phyloP scores from a whole-genome alignment of 2,113 vertebrate species.

The Mystacornis crossleyi region DNA sequence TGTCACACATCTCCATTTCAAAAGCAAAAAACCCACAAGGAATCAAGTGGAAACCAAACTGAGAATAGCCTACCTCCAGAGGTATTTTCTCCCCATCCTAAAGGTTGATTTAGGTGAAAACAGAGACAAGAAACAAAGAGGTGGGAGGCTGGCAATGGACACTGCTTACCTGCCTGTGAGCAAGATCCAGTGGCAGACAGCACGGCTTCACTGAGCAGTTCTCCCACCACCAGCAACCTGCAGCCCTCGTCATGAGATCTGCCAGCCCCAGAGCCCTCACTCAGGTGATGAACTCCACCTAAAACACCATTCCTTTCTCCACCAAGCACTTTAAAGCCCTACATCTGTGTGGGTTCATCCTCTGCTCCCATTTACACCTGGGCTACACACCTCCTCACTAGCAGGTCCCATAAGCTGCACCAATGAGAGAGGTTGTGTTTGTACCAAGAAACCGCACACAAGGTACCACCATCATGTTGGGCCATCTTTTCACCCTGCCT shows the following conservation, averaged over 20 bases:
- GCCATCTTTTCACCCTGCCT: background rate
- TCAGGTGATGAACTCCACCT: background rate
- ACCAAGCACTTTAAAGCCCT: background rate
- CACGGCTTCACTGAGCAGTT: background rate
- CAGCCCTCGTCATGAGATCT: background rate
- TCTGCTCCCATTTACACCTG: background rate
- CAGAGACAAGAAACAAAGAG: background rate
- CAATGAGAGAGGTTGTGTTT: background rate
- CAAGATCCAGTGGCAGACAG: background rate
- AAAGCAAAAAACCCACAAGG: background rate
- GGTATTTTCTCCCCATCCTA: background rate
- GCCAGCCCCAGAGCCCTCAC: background rate
- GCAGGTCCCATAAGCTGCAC: background rate
- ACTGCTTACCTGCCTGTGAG: background rate
- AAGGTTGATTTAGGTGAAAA: background rate
- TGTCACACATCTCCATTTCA: background rate
- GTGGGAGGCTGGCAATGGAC: fast-evolving
- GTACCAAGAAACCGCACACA: background rate
- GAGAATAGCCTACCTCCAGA: background rate
- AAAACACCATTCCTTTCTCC: background rate
- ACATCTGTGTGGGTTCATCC: background rate
- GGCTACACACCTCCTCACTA: background rate
- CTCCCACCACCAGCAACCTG: background rate
- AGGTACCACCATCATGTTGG: background rate
- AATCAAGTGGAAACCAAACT: background rate